phyloP scores from a whole-genome alignment of 2,888 invertebrate species.

The Acrobasis suavella region DNA sequence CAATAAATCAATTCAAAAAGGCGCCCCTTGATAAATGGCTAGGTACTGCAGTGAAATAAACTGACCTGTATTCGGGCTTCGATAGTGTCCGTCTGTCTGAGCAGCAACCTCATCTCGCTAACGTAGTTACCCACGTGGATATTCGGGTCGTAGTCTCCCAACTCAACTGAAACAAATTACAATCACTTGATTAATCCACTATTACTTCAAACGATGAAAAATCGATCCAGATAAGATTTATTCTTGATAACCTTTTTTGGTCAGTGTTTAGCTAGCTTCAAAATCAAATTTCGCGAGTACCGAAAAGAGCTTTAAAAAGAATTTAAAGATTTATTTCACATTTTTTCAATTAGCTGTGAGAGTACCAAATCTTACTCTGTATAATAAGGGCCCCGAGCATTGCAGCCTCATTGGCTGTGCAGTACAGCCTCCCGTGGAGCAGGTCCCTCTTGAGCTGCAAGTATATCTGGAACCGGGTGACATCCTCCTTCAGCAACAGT shows the following conservation, averaged over 20 bases:
- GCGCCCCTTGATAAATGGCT: not conserved
- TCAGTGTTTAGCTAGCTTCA: no score
- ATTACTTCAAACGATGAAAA: no score
- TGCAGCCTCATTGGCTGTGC: slow-evolving; percentile 94
- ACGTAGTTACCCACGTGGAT: slow-evolving; percentile 95
- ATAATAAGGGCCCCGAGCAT: slow-evolving; percentile 95
- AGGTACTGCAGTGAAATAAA: not conserved
- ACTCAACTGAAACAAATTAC: slow-evolving; percentile 87
- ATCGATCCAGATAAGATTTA: no score
- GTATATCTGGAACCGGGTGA: slow-evolving; percentile 97
- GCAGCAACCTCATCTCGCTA: slow-evolving; percentile 93
- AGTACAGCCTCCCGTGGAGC: slow-evolving; percentile 96
- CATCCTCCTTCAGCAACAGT: slow-evolving; percentile 94
- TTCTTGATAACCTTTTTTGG: no score
- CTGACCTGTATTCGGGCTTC: slow-evolving; percentile 94
- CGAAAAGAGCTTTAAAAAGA: no score
- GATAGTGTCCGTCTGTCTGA: slow-evolving; percentile 95
- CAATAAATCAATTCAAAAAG: no score
- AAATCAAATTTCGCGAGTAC: no score
- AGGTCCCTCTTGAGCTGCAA: slow-evolving; percentile 96
- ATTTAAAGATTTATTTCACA: no score
- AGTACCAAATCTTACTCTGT: slow-evolving; percentile 86
- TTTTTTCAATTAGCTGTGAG: no score
- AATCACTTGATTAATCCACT: no score
- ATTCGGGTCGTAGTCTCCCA: slow-evolving; percentile 96